phyloP scores from a whole-genome alignment of 23 tunicate species.

The Styela clava region DNA sequence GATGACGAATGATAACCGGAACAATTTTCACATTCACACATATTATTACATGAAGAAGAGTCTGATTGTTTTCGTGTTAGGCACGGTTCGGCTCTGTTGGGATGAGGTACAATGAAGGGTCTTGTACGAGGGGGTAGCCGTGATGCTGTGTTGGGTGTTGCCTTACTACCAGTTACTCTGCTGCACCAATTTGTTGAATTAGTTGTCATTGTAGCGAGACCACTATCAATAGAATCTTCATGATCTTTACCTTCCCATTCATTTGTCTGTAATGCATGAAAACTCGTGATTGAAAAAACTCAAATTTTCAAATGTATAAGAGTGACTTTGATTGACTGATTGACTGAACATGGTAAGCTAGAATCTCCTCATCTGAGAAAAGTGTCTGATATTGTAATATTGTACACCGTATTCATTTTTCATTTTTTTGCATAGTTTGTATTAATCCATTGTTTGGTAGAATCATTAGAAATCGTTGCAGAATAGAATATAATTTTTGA shows the following conservation, averaged over 20 bases:
- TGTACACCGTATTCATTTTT: too few species aligned
- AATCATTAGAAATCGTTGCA: too few species aligned
- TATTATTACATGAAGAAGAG: not conserved
- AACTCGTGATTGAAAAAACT: not conserved
- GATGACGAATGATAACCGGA: not conserved
- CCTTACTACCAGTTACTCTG: constrained; percentile 34
- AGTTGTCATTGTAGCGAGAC: constrained; percentile 88
- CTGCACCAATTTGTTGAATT: constrained; percentile 70
- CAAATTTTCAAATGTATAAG: not conserved
- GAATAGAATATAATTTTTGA: too few species aligned
- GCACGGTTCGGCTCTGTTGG: constrained; percentile 26
- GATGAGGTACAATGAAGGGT: constrained; percentile 69
- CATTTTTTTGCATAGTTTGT: too few species aligned
- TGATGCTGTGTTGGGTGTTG: constrained; percentile 21
- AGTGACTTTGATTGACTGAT: not conserved
- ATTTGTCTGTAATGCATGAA: not conserved
- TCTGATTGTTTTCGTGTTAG: not conserved
- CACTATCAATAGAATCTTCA: constrained; percentile 83
- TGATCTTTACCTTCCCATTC: constrained; percentile 21
- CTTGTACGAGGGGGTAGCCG: constrained; percentile 78
- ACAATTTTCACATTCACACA: constrained; percentile 32
- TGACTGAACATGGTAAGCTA: too few species aligned
- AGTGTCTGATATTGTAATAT: too few species aligned
- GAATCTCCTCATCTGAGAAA: not conserved
- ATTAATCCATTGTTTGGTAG: too few species aligned